Evolutionary conservation across 2,888 invertebrate genomes (phyloP).

Genomic region (Neria commutata): DNA sequence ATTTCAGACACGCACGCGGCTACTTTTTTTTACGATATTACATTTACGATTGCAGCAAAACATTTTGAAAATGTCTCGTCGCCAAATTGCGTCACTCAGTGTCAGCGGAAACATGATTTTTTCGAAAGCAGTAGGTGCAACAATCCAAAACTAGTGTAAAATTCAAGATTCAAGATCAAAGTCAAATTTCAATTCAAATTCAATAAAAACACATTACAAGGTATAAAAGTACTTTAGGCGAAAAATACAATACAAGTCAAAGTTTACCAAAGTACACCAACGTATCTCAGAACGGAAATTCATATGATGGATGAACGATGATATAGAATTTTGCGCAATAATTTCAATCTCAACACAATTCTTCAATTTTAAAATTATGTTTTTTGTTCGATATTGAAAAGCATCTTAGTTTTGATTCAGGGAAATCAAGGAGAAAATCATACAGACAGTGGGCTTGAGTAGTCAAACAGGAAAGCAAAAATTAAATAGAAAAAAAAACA

Average conservation of each 20-base stretch:
- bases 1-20: constrained; percentile 28
- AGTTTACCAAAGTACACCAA: constrained; percentile 47
- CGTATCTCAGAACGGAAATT: constrained; percentile 30
- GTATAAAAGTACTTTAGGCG: too few species aligned
- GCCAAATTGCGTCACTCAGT: constrained; percentile 43
- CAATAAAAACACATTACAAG: too few species aligned
- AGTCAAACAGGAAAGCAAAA: too few species aligned
- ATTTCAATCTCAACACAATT: constrained; percentile 27
- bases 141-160: constrained; percentile 11
- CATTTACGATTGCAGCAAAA: constrained; percentile 26
- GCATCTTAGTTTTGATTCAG: constrained; percentile 59
- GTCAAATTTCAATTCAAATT: too few species aligned
- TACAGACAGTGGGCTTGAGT: too few species aligned
- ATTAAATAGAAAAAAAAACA: too few species aligned
- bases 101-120: not conserved
- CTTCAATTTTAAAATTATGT: constrained; percentile 30
- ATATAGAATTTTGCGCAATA: constrained; percentile 41
- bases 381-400: constrained; percentile 58
- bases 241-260: constrained; percentile 8
- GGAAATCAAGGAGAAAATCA: constrained; percentile 26
- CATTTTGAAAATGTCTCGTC: constrained; percentile 24
- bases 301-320: constrained; percentile 50
- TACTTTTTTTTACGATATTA: constrained; percentile 28
- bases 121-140: constrained; percentile 3
- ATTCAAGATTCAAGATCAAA: too few species aligned